Conservation (phyloP, 2,797 vertebrate genomes). For the Octomys mimax region DNA sequence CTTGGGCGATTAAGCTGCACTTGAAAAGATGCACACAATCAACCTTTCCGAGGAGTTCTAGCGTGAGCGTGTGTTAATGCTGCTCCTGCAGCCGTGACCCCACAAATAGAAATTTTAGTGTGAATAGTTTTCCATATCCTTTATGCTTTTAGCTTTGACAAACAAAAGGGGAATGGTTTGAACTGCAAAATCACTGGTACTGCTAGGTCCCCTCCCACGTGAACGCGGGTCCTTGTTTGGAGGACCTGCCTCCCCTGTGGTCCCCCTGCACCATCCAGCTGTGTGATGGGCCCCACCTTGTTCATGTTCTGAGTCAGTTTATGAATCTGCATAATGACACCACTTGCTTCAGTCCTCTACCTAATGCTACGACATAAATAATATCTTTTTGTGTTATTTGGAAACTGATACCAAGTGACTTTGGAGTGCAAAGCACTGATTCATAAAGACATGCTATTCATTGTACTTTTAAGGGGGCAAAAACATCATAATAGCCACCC, state of each 20-base stretch:
- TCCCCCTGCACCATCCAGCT: fast-evolving
- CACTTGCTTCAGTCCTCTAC: background rate
- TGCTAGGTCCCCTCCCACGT: background rate
- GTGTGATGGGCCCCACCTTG: background rate
- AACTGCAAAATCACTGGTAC: background rate
- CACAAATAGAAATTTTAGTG: slow-evolving; percentile 74
- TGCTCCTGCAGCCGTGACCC: slow-evolving; percentile 79
- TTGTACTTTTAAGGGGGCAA: background rate
- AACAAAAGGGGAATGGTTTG: slow-evolving; percentile 59
- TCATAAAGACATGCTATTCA: background rate
- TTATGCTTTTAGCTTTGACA: slow-evolving; percentile 52
- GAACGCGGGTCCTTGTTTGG: background rate
- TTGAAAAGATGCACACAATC: slow-evolving; percentile 72
- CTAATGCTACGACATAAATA: background rate
- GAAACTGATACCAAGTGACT: background rate
- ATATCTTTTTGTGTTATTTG: background rate
- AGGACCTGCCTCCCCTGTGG: background rate
- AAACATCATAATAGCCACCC: background rate
- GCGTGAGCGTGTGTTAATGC: slow-evolving; percentile 72
- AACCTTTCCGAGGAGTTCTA: slow-evolving; percentile 46
- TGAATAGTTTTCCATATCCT: slow-evolving; percentile 62
- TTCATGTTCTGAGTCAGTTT: background rate
- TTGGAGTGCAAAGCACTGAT: background rate
- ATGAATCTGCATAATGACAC: background rate
- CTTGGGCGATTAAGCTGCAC: slow-evolving; percentile 63